Conservation (phyloP, 2,797 vertebrate genomes). For the Poeciliopsis gracilis region DNA sequence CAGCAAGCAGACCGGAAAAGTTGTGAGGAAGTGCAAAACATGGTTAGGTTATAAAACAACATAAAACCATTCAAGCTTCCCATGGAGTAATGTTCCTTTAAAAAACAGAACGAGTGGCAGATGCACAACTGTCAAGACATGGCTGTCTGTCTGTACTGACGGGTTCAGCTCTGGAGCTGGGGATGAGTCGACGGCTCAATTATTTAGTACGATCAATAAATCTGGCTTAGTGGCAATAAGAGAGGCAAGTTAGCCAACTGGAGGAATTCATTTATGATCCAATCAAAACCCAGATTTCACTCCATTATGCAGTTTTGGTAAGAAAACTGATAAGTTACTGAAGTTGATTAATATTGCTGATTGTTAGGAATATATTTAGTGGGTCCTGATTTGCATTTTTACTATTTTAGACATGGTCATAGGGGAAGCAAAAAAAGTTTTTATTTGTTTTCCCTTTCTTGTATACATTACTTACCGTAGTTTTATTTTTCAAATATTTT, state of each 20-base stretch:
- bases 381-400: not conserved
- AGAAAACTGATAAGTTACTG: too few species aligned
- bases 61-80: not conserved
- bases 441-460: not conserved
- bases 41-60: not conserved
- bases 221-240: too few species aligned
- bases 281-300: not conserved
- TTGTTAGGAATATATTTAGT: not conserved
- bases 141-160: not conserved
- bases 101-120: not conserved
- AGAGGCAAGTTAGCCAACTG: too few species aligned
- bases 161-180: not conserved
- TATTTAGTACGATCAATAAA: not conserved
- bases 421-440: not conserved
- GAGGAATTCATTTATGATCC: not conserved
- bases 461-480: not conserved
- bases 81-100: not conserved
- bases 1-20: not conserved
- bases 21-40: not conserved
- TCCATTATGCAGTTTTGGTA: not conserved
- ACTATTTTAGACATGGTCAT: not conserved
- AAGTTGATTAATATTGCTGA: not conserved
- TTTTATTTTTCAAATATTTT: too few species aligned
- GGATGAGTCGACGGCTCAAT: not conserved
- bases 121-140: not conserved